Conservation (phyloP, 92 coral and sea anemone genomes). For the Desmophyllum pertusum region DNA sequence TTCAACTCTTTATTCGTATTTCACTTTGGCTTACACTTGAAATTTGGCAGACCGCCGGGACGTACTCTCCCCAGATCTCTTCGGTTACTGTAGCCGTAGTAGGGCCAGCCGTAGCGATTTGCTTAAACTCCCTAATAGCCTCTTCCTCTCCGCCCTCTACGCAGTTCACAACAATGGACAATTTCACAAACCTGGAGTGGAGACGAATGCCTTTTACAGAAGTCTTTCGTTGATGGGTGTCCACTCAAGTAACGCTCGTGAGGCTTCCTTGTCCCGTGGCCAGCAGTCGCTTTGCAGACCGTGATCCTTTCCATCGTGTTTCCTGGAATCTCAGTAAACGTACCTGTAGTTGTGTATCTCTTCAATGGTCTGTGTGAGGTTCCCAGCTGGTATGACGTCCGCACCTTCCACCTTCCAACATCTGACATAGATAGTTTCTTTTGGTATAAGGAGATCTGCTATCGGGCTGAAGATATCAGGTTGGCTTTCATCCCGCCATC, state of each 20-base stretch:
- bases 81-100: no score
- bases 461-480: neutral
- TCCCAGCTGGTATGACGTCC: slow-evolving; percentile 4
- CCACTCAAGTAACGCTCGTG: neutral
- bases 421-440: neutral
- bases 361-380: slow-evolving; percentile 11
- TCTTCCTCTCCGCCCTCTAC: neutral
- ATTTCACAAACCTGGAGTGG: slow-evolving; percentile 22
- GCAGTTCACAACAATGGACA: slow-evolving; percentile 33
- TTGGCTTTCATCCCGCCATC: no score
- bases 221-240: slow-evolving; percentile 19
- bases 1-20: no score
- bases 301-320: neutral
- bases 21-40: no score
- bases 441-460: slow-evolving; percentile 3
- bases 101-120: no score
- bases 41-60: no score
- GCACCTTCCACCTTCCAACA: neutral
- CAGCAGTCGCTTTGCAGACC: neutral
- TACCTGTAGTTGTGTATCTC: neutral
- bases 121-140: no score
- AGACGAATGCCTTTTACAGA: slow-evolving; percentile 5
- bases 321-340: neutral
- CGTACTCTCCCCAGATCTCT: no score
- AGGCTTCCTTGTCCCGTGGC: slow-evolving; percentile 27